phyloP scores from a whole-genome alignment of 2,113 vertebrate genomes.

The Condylura cristata region DNA sequence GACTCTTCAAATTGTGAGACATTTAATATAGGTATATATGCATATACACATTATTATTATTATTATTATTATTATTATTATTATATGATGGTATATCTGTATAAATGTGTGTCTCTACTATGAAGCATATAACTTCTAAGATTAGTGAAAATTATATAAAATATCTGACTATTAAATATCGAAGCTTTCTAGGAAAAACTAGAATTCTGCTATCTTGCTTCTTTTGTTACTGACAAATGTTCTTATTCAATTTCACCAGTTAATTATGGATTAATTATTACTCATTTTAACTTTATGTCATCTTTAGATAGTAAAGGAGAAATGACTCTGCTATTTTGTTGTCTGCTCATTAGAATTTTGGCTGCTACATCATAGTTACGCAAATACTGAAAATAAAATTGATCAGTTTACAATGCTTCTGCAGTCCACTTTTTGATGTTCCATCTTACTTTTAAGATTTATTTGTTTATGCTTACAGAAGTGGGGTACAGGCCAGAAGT shows the following conservation, averaged over 20 bases:
- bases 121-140: not conserved
- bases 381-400: slow-evolving; percentile 10
- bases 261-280: not conserved
- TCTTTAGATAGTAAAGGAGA: not conserved
- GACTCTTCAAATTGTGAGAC: not conserved
- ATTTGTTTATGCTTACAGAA: too few relatives aligned
- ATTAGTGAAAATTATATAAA: too few relatives aligned
- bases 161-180: too few relatives aligned
- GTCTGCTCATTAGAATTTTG: not conserved
- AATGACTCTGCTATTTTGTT: not conserved
- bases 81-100: not conserved
- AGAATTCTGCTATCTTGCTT: not conserved
- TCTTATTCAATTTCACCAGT: not conserved
- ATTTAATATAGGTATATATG: not conserved
- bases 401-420: not conserved
- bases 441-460: not conserved
- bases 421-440: not conserved
- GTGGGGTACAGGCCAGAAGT: too few relatives aligned
- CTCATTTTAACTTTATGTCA: not conserved
- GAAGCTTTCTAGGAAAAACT: not conserved
- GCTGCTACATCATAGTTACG: not conserved
- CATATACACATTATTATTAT: not conserved
- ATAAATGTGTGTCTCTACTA: not conserved
- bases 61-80: not conserved
- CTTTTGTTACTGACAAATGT: not conserved